Base-by-base conservation (phyloP, 2,797 vertebrate genomes). In the Coracias cyanogaster region DNA sequence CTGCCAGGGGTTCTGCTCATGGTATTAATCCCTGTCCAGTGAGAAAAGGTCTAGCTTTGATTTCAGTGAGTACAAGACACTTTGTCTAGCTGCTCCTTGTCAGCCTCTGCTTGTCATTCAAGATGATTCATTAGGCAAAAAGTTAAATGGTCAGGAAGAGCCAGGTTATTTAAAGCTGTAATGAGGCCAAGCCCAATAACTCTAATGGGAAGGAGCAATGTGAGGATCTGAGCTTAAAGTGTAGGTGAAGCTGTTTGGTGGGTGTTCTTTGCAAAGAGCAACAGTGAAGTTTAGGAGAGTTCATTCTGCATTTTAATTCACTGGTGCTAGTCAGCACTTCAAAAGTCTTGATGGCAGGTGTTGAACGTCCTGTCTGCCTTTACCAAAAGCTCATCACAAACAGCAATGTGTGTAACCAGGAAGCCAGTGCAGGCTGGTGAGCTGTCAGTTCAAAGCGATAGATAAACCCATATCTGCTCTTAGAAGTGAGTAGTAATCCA, bases 321-420 rank as follows among this genome's bases (percentile, higher is more conserved):
- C 26, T 73, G 26, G 13, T 70, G 54, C 35, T 28, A 28, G 12
- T 79, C 48, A 43, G 58, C 39, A 6, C 48, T 91, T 49, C 55
- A 15, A 2, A 49, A 58, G 12, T 45, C 49, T 65, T 54, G 29
- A 41, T 74, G 66, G 19, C 62, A 62, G 49, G 37, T 48, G n/a
- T 73, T 91, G 67, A 73, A 55, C 24, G 14, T 0, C 0, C 29
- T 84, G 46, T 54, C 21, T 62, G 15, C 55, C 81, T 29, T 58
- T 79, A 35, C 10, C 39, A 39, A 57, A 49, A 61, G 15, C 33
- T 88, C 19, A 14, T 69, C 33, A 35, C 28, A 45, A 74, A 20
- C 17, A 54, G 31, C 0, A 1, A 20, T 49, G 9, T 0, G 0
- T 37, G 6, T 78, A 60, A 65, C 18, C 10, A 55, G 49, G 19